Conservation (phyloP, 2,113 vertebrate genomes). For the Phaethon lepturus region DNA sequence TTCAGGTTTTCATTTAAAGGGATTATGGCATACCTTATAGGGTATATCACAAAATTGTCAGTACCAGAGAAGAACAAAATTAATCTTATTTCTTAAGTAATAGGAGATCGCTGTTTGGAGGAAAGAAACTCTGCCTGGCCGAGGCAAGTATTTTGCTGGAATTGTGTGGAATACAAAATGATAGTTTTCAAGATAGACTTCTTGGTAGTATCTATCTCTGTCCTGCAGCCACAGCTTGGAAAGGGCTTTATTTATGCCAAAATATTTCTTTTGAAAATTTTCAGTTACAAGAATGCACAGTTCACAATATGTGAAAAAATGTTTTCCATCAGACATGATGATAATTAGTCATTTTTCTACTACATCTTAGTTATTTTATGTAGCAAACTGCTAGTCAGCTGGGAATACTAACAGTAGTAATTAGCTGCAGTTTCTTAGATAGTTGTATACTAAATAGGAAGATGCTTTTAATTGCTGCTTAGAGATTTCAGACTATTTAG, state of each 20-base stretch:
- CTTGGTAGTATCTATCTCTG: not conserved
- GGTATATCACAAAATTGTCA: not conserved
- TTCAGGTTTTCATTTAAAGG: not conserved
- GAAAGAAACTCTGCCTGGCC: not conserved
- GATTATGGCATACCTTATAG: not conserved
- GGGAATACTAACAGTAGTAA: not conserved
- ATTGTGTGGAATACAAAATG: not conserved
- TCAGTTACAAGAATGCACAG: not conserved
- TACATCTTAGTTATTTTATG: not conserved
- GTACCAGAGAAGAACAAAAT: not conserved
- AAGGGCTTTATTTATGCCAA: not conserved
- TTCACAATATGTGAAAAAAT: not conserved
- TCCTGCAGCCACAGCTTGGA: not conserved
- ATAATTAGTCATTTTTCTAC: not conserved
- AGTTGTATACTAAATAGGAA: not conserved
- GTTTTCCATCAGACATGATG: not conserved
- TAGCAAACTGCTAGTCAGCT: not conserved
- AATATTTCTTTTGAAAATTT: not conserved
- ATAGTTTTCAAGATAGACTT: not conserved
- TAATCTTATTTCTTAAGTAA: not conserved
- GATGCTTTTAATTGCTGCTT: not conserved
- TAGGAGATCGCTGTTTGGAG: not conserved
- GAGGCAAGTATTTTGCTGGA: not conserved
- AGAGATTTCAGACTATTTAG: not conserved
- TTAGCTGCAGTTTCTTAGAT: slow-evolving; percentile 9